A percentile compares a stretch with the other conserved stretches of the same genome.
Conservation (phyloP, 1,140 invertebrate species). For the Macrobrachium nipponense region DNA sequence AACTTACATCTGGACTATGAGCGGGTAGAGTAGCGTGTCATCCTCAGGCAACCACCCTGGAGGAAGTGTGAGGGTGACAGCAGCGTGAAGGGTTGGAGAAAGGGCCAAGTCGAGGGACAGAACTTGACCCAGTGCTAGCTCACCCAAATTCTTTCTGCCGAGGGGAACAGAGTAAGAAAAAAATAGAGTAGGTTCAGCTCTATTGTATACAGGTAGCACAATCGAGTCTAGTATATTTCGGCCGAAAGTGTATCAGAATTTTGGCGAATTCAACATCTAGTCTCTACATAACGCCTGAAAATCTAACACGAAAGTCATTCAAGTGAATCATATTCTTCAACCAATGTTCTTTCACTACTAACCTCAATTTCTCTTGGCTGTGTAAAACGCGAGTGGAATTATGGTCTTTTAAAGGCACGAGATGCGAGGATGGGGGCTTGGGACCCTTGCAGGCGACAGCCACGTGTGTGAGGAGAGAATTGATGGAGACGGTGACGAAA, state of each 20-base stretch:
- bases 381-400: conserved; percentile 8
- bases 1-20: conserved; percentile 56
- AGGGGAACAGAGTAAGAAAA: neutral
- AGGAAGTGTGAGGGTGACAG: conserved; percentile 54
- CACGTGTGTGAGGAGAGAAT: conserved; percentile 30
- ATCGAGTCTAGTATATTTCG: no score
- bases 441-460: conserved; percentile 37
- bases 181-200: neutral
- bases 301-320: neutral
- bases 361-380: conserved; percentile 24
- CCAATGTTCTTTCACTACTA: neutral
- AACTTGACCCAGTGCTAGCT: conserved; percentile 40
- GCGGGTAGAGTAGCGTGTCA: conserved; percentile 48
- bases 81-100: conserved; percentile 48
- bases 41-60: conserved; percentile 57
- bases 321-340: neutral
- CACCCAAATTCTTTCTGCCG: conserved; percentile 26
- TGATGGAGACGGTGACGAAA: conserved; percentile 40
- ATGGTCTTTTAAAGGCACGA: conserved; percentile 5
- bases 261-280: neutral
- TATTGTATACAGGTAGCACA: no score
- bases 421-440: conserved; percentile 38
- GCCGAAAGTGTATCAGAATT: no score
- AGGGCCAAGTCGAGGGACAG: conserved; percentile 42
- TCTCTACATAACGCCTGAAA: neutral